Percentiles rank a stretch among this genome's conserved stretches.
These are phyloP conservation scores for Tridacna gigas DNA, from an alignment of 2,888 invertebrate species.

Conservation along the genomic window DNA sequence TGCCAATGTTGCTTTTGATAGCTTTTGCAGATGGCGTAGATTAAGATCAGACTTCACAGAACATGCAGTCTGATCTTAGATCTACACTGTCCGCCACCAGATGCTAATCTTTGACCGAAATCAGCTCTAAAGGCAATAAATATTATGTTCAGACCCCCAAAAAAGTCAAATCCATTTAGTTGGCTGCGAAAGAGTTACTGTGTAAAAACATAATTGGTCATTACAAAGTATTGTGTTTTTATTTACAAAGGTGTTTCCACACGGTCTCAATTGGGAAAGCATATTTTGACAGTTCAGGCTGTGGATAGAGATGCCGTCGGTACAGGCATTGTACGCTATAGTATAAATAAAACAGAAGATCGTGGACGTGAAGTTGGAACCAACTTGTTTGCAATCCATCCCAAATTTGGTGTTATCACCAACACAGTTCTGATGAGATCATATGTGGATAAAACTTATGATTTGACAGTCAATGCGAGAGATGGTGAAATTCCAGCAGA, in stretches of 20 bases:
- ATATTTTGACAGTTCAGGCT: slow-evolving; percentile 75
- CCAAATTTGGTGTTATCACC: slow-evolving; percentile 70
- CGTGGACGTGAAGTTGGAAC: slow-evolving; percentile 15
- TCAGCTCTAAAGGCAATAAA: too few species aligned
- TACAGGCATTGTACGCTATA: slow-evolving; percentile 57
- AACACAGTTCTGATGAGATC: slow-evolving; percentile 71
- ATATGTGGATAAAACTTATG: slow-evolving; percentile 62
- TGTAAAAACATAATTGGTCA: too few species aligned
- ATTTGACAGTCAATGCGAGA: slow-evolving; percentile 66
- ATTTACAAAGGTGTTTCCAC: slow-evolving; percentile 78
- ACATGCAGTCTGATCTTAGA: too few species aligned
- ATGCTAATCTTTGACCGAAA: too few species aligned
- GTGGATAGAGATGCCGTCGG: slow-evolving; percentile 70
- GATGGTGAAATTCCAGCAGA: slow-evolving; percentile 49
- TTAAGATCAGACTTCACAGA: too few species aligned
- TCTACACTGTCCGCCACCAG: too few species aligned
- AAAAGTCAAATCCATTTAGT: too few species aligned
- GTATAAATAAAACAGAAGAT: slow-evolving; percentile 38
- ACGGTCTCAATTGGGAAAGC: slow-evolving; percentile 78
- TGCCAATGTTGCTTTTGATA: too few species aligned
- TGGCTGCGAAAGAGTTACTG: too few species aligned
- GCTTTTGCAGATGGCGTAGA: too few species aligned
- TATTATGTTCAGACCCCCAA: too few species aligned
- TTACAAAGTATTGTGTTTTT: not conserved
- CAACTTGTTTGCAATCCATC: slow-evolving; percentile 67